Evolutionary conservation across 2,113 vertebrate species (phyloP).

Genomic region (Notarius quadriscutis): DNA sequence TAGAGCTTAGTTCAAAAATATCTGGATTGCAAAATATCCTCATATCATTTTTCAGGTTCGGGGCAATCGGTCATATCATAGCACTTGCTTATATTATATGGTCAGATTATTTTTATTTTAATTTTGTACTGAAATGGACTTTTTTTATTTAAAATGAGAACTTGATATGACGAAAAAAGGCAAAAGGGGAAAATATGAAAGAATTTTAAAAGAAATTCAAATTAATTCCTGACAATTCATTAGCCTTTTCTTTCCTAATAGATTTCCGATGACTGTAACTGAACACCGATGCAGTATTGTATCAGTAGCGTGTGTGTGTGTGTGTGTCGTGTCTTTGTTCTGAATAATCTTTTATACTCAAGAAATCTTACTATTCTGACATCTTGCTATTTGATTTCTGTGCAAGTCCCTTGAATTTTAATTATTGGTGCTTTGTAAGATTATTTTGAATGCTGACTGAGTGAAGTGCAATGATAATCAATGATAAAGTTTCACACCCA

Average conservation of each 20-base stretch:
- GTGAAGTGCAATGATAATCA: neutral
- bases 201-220: too few relatives aligned
- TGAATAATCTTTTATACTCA: neutral
- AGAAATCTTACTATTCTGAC: neutral
- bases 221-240: neutral
- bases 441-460: neutral
- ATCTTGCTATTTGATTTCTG: neutral
- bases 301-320: neutral
- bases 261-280: neutral
- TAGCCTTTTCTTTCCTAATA: neutral
- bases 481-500: too few relatives aligned
- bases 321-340: too few relatives aligned
- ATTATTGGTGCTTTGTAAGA: neutral
- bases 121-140: neutral
- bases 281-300: neutral
- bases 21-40: neutral
- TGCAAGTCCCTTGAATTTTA: neutral
- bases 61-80: neutral
- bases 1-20: neutral
- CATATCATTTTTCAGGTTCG: neutral
- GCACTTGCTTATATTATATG: neutral
- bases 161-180: neutral
- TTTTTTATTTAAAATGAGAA: neutral
- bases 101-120: neutral
- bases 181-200: neutral